Percentiles rank a stretch among this genome's conserved stretches.
Conservation (phyloP, 2,797 vertebrate genomes). For the Pipistrellus nathusii region DNA sequence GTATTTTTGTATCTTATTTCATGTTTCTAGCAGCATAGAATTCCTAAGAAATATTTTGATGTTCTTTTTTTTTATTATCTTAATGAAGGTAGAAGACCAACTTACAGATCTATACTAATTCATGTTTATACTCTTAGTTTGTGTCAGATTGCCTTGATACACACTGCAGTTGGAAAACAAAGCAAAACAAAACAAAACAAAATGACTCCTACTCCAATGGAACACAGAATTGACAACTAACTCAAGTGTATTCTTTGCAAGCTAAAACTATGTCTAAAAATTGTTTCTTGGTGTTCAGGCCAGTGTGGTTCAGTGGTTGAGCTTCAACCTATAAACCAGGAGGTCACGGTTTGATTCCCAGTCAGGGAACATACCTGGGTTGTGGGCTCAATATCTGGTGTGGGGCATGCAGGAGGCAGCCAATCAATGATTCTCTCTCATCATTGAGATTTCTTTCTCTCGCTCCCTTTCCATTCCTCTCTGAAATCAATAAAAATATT, state of each 20-base stretch:
- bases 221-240: conserved; percentile 42
- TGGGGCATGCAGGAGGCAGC: too few species aligned
- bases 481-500: too few species aligned
- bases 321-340: too few species aligned
- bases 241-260: conserved; percentile 18
- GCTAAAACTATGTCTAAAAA: conserved; percentile 20
- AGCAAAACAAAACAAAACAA: too few species aligned
- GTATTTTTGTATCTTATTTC: neutral
- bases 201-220: neutral
- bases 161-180: neutral
- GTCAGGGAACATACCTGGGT: too few species aligned
- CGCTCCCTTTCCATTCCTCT: too few species aligned
- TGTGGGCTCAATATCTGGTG: too few species aligned
- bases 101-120: neutral
- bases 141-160: neutral
- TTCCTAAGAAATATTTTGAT: neutral
- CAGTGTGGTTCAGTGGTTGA: too few species aligned
- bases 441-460: too few species aligned
- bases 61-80: neutral
- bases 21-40: neutral
- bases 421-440: too few species aligned
- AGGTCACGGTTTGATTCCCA: too few species aligned
- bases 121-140: conserved; percentile 16
- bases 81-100: neutral
- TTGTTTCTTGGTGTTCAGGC: neutral